A percentile compares a stretch with the other conserved stretches of the same genome.
These are phyloP conservation scores for Uromys caudimaculatus DNA, from an alignment of 2,797 vertebrate species.

Conservation along the genomic window DNA sequence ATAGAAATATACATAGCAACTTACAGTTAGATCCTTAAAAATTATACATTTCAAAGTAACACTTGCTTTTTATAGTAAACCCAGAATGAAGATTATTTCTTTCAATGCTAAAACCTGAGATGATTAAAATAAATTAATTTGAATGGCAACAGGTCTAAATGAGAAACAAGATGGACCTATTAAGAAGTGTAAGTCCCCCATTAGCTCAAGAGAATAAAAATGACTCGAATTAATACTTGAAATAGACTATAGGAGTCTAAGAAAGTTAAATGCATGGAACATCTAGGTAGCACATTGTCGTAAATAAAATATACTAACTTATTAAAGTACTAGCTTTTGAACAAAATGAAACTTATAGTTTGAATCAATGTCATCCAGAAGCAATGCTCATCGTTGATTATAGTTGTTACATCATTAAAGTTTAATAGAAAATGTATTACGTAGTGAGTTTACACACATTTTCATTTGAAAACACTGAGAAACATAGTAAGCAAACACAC, in stretches of 20 bases:
- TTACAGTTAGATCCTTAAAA: conserved; percentile 5
- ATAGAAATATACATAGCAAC: neutral
- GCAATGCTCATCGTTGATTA: neutral
- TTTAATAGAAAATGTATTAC: conserved; percentile 73
- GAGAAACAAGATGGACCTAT: neutral
- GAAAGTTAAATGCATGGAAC: neutral
- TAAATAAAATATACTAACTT: neutral
- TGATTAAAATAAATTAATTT: conserved; percentile 52
- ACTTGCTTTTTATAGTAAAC: conserved; percentile 59
- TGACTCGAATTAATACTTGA: conserved; percentile 22
- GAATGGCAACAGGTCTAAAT: conserved; percentile 23
- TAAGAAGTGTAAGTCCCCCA: neutral
- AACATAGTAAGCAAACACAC: conserved; percentile 72
- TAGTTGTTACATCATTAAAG: conserved; percentile 8
- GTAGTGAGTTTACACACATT: conserved; percentile 65
- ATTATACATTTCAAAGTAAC: neutral
- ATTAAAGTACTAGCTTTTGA: conserved; percentile 37
- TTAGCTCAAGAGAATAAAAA: neutral
- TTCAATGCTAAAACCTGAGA: conserved; percentile 23
- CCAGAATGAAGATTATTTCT: conserved; percentile 17
- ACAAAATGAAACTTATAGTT: neutral
- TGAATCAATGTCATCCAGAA: neutral
- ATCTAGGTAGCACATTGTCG: neutral
- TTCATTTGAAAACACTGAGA: conserved; percentile 73
- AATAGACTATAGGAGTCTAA: neutral